Evolutionary conservation across 1,140 invertebrate genomes (phyloP).

Genomic region (Vollenhovia emeryi): DNA sequence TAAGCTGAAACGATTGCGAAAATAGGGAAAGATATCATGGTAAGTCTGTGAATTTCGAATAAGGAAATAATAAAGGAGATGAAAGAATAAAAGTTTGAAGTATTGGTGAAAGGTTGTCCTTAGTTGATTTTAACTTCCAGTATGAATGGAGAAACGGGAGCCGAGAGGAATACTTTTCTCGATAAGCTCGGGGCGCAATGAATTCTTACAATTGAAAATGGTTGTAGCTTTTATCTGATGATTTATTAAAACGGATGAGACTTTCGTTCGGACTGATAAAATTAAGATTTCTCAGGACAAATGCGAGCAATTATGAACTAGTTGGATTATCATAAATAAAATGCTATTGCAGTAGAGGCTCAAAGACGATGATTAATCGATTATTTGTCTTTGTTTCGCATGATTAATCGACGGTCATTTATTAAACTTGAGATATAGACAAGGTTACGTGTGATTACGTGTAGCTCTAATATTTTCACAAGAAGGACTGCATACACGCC

Average conservation of each 20-base stretch:
- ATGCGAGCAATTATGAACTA: conserved; percentile 1
- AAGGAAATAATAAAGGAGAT: conserved; percentile 19
- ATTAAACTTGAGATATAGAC: background rate
- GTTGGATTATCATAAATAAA: background rate
- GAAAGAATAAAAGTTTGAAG: conserved; percentile 23
- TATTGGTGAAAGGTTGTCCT: conserved; percentile 11
- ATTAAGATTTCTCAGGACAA: background rate
- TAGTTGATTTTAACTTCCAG: conserved; percentile 40
- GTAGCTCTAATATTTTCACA: background rate
- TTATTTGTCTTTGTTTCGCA: background rate
- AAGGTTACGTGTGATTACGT: background rate
- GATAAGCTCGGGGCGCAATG: conserved; percentile 8
- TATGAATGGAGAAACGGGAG: conserved; percentile 25
- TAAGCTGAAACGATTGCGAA: background rate
- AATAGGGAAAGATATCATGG: background rate
- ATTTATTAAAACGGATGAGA: background rate
- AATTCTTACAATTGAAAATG: conserved; percentile 18
- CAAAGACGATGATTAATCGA: conserved; percentile 10
- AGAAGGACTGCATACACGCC: background rate
- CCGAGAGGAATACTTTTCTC: conserved; percentile 7
- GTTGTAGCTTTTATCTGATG: background rate
- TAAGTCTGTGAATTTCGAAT: background rate
- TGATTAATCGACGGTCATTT: conserved; percentile 1
- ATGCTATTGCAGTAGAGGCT: background rate
- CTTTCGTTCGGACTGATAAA: background rate